These are phyloP conservation scores for Moxostoma hubbsi DNA, from an alignment of 2,797 vertebrate species.

Conservation along the genomic window DNA sequence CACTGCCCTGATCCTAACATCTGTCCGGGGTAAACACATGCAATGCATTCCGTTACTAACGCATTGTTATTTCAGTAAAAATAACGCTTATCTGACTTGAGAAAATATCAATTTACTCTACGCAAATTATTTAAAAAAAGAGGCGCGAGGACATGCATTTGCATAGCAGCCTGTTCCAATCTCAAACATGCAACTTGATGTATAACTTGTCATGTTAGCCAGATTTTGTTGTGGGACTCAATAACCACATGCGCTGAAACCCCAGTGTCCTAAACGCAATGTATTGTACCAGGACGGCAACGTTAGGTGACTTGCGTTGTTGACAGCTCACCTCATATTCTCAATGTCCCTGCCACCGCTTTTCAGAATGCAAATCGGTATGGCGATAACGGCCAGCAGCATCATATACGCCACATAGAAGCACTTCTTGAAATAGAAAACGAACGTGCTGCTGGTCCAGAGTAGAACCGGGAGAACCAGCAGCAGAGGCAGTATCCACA, in stretches of 20 bases:
- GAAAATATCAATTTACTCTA: not conserved
- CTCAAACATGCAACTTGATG: not conserved
- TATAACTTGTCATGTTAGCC: not conserved
- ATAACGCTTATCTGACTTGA: not conserved
- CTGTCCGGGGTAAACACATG: constrained; percentile 28
- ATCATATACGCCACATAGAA: constrained; percentile 84
- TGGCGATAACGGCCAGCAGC: constrained; percentile 72
- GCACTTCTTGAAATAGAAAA: constrained; percentile 83
- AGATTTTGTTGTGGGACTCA: not conserved
- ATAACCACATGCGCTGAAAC: too few species aligned
- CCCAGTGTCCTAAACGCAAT: not conserved
- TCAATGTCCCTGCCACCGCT: constrained; percentile 90
- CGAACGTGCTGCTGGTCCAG: constrained; percentile 82
- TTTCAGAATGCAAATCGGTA: constrained; percentile 81
- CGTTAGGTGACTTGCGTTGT: constrained; percentile 34
- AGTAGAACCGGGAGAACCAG: constrained; percentile 77
- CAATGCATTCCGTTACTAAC: constrained; percentile 33
- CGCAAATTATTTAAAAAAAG: not conserved
- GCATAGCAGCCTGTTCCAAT: not conserved
- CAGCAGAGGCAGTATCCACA: constrained; percentile 77
- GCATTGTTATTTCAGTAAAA: not conserved
- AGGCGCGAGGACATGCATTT: not conserved
- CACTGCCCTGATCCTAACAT: constrained; percentile 26
- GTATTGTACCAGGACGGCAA: constrained; percentile 42
- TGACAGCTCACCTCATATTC: constrained; percentile 88